Base-by-base conservation (phyloP, 2,113 vertebrate genomes). In the Narcine bancroftii region DNA sequence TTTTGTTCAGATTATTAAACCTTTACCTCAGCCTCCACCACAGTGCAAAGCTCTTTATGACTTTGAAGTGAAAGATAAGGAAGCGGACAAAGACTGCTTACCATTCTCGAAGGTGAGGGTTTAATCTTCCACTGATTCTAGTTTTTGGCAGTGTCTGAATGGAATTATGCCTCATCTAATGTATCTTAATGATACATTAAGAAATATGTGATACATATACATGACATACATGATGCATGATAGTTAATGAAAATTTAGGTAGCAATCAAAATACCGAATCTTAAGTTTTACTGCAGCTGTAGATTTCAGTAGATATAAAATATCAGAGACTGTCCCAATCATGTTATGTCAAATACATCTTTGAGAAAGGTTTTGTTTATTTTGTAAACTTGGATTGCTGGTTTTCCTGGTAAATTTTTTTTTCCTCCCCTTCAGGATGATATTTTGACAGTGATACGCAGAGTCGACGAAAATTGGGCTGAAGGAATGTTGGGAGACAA, bases 401-500 rank as follows among this genome's bases (percentile, higher is more conserved):
- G 6, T 69, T 91, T 69, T 36, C 26, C 33, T 85, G 17, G 24
- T 29, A 65, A 73, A 66, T 92, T 1, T 15, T 65, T 93, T 93
- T 50, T 87, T 45, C 91, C 42, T 71, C 47, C 60, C 19, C 81
- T 92, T 92, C 93, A 99, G 99, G 99, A 99, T 73, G 98, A 99
- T 93, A 96, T 99, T 94, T 95, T 99, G 94, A 99, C 98, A 33
- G 99, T 99, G 94, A 99, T 99, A 95, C 98, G 99, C 72, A 96
- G 99, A 92, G 99, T 99, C 94, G 99, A 99, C 95, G 98, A 99
- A 93, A 99, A 99, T 95, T 99, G 99, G 99, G 98, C 98, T n/a
- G 99, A 99, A 96, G 99, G 99, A 94, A 99, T 99, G 99, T 96
- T 99, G 96, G 98, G 97, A 94, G 99, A 99, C 95, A 99, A 98